Evolutionary conservation across 2,113 vertebrate genomes (phyloP).

Genomic region (Poeciliopsis turrubarensis): DNA sequence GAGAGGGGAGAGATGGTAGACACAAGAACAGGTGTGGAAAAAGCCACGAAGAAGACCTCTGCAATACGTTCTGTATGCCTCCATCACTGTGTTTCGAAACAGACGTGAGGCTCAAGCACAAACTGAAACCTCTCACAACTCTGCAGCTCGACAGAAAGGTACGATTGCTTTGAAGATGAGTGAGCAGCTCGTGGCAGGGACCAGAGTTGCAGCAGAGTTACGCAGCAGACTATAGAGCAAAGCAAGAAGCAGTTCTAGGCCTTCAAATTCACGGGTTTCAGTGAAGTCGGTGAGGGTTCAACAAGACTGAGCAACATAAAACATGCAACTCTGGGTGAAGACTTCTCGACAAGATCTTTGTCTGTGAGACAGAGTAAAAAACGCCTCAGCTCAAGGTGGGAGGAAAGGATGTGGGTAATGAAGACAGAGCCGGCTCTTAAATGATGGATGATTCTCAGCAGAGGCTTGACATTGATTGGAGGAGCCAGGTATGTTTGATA

Average conservation of each 20-base stretch:
- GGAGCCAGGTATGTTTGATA: conserved; percentile 15
- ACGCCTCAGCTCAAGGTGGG: background rate
- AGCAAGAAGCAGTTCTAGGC: background rate
- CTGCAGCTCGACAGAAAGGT: conserved; percentile 41
- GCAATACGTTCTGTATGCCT: background rate
- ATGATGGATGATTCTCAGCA: conserved; percentile 48
- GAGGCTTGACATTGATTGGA: conserved; percentile 44
- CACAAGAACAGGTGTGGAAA: background rate
- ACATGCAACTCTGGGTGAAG: conserved; percentile 12
- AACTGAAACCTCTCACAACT: conserved; percentile 11
- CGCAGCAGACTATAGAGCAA: conserved; percentile 24
- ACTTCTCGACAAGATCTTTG: conserved; percentile 17
- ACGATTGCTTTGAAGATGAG: conserved; percentile 30
- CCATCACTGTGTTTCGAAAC: conserved; percentile 6
- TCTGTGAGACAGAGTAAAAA: background rate
- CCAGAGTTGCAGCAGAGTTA: conserved; percentile 38
- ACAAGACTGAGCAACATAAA: conserved; percentile 21
- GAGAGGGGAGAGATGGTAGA: conserved; percentile 14
- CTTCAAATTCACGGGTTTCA: conserved; percentile 35
- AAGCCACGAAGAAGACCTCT: background rate
- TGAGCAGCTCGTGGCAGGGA: conserved; percentile 21
- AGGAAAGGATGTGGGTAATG: conserved; percentile 12
- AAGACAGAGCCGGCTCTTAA: conserved; percentile 23
- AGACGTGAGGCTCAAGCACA: conserved; percentile 6
- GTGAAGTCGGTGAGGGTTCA: conserved; percentile 6